Evolutionary conservation across 2,113 vertebrate genomes (phyloP), one percentile per base, ranked within the genome.

Genomic region (Rhea americana): DNA sequence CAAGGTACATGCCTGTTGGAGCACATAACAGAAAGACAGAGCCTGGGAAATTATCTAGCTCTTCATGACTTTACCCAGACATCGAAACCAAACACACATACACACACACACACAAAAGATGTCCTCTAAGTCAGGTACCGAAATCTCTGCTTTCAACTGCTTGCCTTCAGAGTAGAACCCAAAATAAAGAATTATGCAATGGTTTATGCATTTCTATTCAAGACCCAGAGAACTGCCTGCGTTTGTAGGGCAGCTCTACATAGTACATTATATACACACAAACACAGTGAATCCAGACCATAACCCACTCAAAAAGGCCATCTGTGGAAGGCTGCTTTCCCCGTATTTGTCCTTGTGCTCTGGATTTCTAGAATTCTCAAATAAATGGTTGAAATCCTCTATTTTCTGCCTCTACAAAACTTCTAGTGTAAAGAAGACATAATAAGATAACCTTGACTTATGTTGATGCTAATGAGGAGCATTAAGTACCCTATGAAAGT

Each of bases 281-380:
- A 6, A 7, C 8, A 47, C 24, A 58, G 20, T 35, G 86, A 79
- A 53, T 39, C 12, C 51, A 61, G 28, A 28, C 7, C 59, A 75
- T 25, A 79, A 82, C 30, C 4, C 21, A 59, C 17, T 28, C 30
- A 28, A 25, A 87, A 87, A 74, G 8, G 20, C 43, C 32, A 7
- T 0, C 0, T 2, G 1, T 8, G 61, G 18, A 59, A 59, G 56
- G 11, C 16, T 56, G 13, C 4, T 35, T 35, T 35, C 35, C 35
- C 35, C 35, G 35, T 59, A 10, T 61, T 73, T 83, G 22, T 1
- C 17, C 15, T 71, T 30, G 24, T 41, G 28, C 8, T 62, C 37
- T 30, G 39, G 1, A 74, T 70, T 70, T 66, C n/a, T 83, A 26
- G 16, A 88, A 11, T 9, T 50, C 61, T 5, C 47, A 93, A 53